phyloP scores from a whole-genome alignment of 2,797 vertebrate genomes.

The Oreonectes daqikongensis region DNA sequence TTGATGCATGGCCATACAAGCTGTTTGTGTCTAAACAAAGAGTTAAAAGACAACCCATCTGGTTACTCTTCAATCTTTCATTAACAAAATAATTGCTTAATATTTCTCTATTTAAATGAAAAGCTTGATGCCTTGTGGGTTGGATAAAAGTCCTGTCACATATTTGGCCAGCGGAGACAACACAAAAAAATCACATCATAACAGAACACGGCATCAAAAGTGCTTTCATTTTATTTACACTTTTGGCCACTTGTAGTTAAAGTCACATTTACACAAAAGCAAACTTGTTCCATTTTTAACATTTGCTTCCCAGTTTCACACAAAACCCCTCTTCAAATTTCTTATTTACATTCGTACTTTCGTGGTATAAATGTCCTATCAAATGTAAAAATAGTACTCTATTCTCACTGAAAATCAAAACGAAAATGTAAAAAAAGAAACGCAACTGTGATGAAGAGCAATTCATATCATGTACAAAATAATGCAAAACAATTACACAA shows the following conservation, averaged over 20 bases:
- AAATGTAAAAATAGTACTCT: conserved; percentile 18
- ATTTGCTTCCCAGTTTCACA: neutral
- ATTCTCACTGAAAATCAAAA: neutral
- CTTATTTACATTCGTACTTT: neutral
- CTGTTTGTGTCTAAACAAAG: neutral
- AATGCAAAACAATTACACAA: neutral
- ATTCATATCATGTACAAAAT: neutral
- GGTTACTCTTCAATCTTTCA: neutral
- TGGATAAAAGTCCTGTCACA: neutral
- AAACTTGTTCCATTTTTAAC: neutral
- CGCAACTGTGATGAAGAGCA: neutral
- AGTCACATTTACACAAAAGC: neutral
- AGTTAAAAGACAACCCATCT: neutral
- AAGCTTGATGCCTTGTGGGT: neutral
- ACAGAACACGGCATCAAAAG: conserved; percentile 2
- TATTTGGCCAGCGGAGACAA: too few species aligned
- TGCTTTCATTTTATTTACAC: conserved; percentile 16
- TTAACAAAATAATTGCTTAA: neutral
- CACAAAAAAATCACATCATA: neutral
- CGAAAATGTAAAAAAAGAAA: neutral
- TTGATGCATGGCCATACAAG: neutral
- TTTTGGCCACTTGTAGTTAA: neutral
- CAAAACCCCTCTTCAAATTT: neutral
- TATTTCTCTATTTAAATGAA: neutral
- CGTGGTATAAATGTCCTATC: neutral